These are phyloP conservation scores for Atherinomorus stipes DNA, from an alignment of 2,113 vertebrate genomes.

Conservation along the genomic window DNA sequence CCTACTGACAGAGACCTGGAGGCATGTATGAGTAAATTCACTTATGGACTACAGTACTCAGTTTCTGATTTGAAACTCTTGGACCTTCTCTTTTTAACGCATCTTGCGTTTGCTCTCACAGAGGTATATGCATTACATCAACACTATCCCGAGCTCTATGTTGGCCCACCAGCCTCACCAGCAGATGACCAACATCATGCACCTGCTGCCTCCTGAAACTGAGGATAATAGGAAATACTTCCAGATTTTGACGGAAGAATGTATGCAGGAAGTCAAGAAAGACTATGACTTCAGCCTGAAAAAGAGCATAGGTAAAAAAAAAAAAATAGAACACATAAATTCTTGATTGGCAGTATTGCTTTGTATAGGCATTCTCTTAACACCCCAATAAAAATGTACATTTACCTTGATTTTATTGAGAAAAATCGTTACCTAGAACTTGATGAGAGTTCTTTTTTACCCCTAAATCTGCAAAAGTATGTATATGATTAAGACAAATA, in stretches of 20 bases:
- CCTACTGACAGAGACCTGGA: slow-evolving; percentile 86
- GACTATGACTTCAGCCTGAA: slow-evolving; percentile 84
- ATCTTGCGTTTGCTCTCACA: slow-evolving; percentile 66
- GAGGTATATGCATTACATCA: slow-evolving; percentile 90
- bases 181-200: slow-evolving; percentile 82
- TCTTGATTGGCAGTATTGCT: background rate
- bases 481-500: background rate
- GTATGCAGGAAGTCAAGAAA: slow-evolving; percentile 81
- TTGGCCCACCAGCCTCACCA: slow-evolving; percentile 81
- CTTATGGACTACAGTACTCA: background rate
- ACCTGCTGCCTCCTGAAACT: slow-evolving; percentile 76
- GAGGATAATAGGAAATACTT: slow-evolving; percentile 58
- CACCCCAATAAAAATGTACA: background rate
- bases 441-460: no score
- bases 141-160: slow-evolving; percentile 83
- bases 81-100: background rate
- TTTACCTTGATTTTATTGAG: background rate
- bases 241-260: slow-evolving; percentile 69
- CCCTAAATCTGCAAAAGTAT: background rate
- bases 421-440: no score
- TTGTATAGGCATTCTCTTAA: background rate
- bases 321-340: background rate
- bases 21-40: slow-evolving; percentile 67
- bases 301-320: slow-evolving; percentile 87
- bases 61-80: background rate